Evolutionary conservation across 2,888 invertebrate genomes (phyloP).

Genomic region (Macrophya annulata): DNA sequence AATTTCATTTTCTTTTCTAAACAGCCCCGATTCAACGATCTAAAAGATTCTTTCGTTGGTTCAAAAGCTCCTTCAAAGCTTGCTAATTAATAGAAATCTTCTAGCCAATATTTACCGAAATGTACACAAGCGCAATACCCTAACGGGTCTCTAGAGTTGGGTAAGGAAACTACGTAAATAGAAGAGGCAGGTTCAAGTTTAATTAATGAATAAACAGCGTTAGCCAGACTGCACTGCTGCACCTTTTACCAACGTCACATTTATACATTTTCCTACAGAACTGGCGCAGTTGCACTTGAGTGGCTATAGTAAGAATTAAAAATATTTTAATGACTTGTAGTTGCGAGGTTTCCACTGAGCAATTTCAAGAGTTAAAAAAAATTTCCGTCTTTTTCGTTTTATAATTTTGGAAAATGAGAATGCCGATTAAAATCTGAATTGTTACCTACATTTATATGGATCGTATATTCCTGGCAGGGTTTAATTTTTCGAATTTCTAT

Average conservation of each 20-base stretch:
- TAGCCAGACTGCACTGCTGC: slow-evolving; percentile 7
- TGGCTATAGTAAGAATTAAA: neutral
- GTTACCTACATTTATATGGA: neutral
- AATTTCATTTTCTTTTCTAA: neutral
- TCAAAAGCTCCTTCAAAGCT: neutral
- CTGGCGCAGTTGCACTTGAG: neutral
- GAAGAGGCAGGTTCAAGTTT: slow-evolving; percentile 40
- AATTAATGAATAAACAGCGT: slow-evolving; percentile 45
- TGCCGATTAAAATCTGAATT: neutral
- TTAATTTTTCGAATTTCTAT: neutral
- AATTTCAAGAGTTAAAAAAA: neutral
- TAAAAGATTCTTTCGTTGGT: slow-evolving; percentile 1
- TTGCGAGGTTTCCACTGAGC: neutral
- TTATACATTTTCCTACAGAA: slow-evolving; percentile 17
- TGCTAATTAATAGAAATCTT: slow-evolving; percentile 36
- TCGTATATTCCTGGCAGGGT: neutral
- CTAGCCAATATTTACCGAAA: slow-evolving; percentile 38
- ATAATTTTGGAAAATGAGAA: neutral
- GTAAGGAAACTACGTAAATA: slow-evolving; percentile 42
- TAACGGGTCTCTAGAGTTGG: neutral
- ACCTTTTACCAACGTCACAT: slow-evolving; percentile 24
- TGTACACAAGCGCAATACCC: neutral
- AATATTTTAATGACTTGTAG: neutral
- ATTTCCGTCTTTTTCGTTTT: neutral
- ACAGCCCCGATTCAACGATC: neutral